phyloP scores from a whole-genome alignment of 2,888 invertebrate species.

The Oxyteleia sp. region DNA sequence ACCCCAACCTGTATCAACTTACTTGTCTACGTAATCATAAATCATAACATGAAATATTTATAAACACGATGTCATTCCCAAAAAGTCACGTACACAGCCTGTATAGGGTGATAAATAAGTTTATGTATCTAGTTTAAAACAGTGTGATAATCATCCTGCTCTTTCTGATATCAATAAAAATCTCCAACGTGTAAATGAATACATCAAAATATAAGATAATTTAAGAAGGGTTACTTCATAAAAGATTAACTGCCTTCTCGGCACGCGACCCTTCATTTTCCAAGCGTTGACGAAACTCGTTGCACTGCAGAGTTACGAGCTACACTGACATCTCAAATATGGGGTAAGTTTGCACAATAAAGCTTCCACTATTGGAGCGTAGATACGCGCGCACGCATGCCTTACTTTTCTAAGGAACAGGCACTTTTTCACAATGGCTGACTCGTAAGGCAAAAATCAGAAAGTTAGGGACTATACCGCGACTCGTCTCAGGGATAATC shows the following conservation, averaged over 20 bases:
- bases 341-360: conserved; percentile 56
- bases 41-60: too few species aligned
- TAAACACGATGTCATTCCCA: neutral
- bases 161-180: conserved; percentile 5
- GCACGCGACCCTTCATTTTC: conserved; percentile 66
- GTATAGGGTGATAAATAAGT: neutral
- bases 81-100: neutral
- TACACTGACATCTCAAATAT: conserved; percentile 48
- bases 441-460: conserved; percentile 88
- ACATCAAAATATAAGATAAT: conserved; percentile 42
- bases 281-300: conserved; percentile 56
- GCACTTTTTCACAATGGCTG: conserved; percentile 86
- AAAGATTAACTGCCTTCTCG: conserved; percentile 58
- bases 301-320: conserved; percentile 42
- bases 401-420: conserved; percentile 73
- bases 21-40: too few species aligned
- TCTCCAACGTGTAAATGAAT: conserved; percentile 23
- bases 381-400: conserved; percentile 55
- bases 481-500: conserved; percentile 75
- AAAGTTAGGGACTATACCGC: conserved; percentile 85
- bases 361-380: conserved; percentile 52
- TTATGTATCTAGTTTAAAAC: neutral
- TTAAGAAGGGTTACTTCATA: conserved; percentile 43
- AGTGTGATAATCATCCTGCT: neutral
- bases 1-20: too few species aligned